phyloP scores from a whole-genome alignment of 2,797 vertebrate species.

The Pitangus sulphuratus region DNA sequence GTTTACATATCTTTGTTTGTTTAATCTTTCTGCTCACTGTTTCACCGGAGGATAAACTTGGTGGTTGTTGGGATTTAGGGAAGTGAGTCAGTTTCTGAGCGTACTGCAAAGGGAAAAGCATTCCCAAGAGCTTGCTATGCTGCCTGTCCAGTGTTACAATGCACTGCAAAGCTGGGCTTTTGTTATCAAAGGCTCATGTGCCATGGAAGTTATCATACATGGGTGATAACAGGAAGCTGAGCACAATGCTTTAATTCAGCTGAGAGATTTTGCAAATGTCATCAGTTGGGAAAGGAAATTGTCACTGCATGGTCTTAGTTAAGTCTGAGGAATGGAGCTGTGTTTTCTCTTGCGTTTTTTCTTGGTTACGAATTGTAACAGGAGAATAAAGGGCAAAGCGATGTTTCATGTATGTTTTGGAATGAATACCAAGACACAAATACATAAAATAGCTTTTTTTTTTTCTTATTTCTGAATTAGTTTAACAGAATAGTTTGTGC shows the following conservation, averaged over 20 bases:
- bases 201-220: constrained; percentile 52
- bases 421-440: background rate
- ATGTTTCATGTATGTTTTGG: background rate
- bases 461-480: background rate
- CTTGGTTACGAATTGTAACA: background rate
- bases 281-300: constrained; percentile 60
- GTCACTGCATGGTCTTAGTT: constrained; percentile 15
- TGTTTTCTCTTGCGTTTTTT: constrained; percentile 10
- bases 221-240: constrained; percentile 66
- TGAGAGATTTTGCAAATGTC: constrained; percentile 67
- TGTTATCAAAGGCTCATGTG: constrained; percentile 52
- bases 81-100: constrained; percentile 53
- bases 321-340: background rate
- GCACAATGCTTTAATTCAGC: constrained; percentile 66
- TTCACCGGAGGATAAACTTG: background rate
- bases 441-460: background rate
- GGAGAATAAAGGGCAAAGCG: background rate
- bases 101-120: constrained; percentile 1
- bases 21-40: background rate
- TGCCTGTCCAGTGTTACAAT: constrained; percentile 24
- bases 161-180: constrained; percentile 48
- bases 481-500: background rate
- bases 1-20: constrained; percentile 22
- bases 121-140: constrained; percentile 35
- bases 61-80: background rate